A percentile compares a stretch with the other conserved stretches of the same genome.
These are phyloP conservation scores for Acipenser ruthenus DNA, from an alignment of 2,797 vertebrate genomes.

Conservation along the genomic window DNA sequence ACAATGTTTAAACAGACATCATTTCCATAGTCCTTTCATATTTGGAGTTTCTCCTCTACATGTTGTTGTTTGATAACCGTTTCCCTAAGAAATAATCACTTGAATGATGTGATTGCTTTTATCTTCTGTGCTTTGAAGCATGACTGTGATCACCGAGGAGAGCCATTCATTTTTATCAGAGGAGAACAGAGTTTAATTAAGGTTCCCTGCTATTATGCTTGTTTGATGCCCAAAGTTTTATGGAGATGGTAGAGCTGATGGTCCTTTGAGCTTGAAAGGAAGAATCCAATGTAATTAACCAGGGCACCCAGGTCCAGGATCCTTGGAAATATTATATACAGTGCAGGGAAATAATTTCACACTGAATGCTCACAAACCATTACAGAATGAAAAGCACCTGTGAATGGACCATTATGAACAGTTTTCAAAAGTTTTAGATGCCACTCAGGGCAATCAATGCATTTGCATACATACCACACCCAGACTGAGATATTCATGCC, in stretches of 20 bases:
- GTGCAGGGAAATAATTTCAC: background rate
- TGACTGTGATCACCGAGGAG: slow-evolving; percentile 39
- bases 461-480: too few species aligned
- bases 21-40: too few species aligned
- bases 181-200: slow-evolving; percentile 38
- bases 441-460: too few species aligned
- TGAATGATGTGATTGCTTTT: slow-evolving; percentile 37
- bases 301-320: background rate
- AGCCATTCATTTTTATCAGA: slow-evolving; percentile 35
- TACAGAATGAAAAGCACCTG: too few species aligned
- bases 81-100: slow-evolving; percentile 48
- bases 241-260: background rate
- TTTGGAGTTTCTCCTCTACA: too few species aligned
- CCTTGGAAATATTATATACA: background rate
- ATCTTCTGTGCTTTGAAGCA: slow-evolving; percentile 43
- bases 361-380: too few species aligned
- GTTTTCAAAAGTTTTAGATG: too few species aligned
- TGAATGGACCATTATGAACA: too few species aligned
- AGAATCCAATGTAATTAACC: slow-evolving; percentile 1
- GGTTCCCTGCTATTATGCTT: slow-evolving; percentile 10
- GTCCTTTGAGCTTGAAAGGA: background rate
- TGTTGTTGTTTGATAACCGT: slow-evolving; percentile 39
- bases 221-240: background rate
- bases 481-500: too few species aligned
- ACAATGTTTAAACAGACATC: background rate